These are phyloP conservation scores for Ophioninae sp. DNA, from an alignment of 2,888 invertebrate genomes.

Conservation along the genomic window DNA sequence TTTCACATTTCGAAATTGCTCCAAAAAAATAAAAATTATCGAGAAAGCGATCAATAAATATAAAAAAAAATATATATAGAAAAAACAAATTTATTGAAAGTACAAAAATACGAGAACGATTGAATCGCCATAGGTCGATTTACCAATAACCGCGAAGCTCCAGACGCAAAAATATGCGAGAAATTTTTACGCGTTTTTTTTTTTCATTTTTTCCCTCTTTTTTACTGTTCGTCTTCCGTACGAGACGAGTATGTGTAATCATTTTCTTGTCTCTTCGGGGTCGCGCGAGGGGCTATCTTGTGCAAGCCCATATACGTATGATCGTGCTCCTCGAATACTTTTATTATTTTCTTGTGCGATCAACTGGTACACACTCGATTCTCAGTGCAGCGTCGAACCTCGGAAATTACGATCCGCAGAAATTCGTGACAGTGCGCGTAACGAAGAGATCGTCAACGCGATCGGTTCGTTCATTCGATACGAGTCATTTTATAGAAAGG, in stretches of 20 bases:
- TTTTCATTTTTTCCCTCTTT: background rate
- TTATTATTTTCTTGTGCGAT: background rate
- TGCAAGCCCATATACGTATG: background rate
- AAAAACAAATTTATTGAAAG: background rate
- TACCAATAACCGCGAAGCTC: background rate
- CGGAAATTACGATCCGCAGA: background rate
- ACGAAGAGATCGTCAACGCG: background rate
- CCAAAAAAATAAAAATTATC: too few relatives aligned
- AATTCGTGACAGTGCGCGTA: background rate
- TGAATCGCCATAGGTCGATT: background rate
- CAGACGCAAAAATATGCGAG: background rate
- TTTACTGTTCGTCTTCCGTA: slow-evolving; percentile 14
- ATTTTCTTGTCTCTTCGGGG: slow-evolving; percentile 48
- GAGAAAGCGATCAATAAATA: too few relatives aligned
- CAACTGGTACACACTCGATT: background rate
- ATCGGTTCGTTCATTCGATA: background rate
- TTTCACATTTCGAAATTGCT: background rate
- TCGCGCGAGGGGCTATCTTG: slow-evolving; percentile 52
- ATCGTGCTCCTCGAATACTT: background rate
- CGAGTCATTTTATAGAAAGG: background rate
- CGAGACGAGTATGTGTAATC: slow-evolving; percentile 43
- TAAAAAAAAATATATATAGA: too few relatives aligned
- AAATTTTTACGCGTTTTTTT: background rate
- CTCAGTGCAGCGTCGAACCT: background rate
- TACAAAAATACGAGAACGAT: background rate